Base-by-base conservation (phyloP, 1,140 invertebrate genomes). In the Dolichoris vasculosae region DNA sequence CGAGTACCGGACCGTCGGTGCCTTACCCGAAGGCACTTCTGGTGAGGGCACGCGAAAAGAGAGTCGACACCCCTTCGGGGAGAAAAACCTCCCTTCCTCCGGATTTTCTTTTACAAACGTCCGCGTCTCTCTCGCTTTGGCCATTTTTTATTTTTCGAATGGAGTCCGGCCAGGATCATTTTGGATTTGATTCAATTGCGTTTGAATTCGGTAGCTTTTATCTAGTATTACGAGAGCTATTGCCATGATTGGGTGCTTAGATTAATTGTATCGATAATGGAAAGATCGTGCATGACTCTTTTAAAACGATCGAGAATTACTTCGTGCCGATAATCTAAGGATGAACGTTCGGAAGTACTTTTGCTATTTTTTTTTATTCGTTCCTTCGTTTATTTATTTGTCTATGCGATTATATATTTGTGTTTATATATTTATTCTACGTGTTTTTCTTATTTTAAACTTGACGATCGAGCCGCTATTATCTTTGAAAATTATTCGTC, bases 21-120 rank as follows among this genome's bases (percentile, higher is more conserved):
- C 87, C 87, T 88, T 89, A 85, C 84, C 84, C 87, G 89, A 83
- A 88, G n/a, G n/a, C n/a, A n/a, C n/a, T 90, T 88, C 89, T 89
- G 87, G 88, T 89, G 48, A 32, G 30, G 69, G 38, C 26, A 17
- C 38, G n/a, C 46, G 23, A 32, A 84, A 69, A 2, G 77, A 73
- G 83, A 80, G 26, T 63, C 26, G 4, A 80, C 84, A 85, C 78
- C 69, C 79, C 84, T 63, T 71, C 38, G 35, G 15, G 30, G 71
- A 59, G 79, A 75, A 59, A 76, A 81, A 81, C 84, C 84, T 63
- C 67, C 84, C 84, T 85, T 80, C 46, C 30, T 64, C 13, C 30
- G 26, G n/a, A 55, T 40, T 32, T 63, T 64, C 73, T 81, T 81
- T 85, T 51, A 9, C 35, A 8, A 38, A 55, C 75, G 64, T 63